Evolutionary conservation across 1,140 invertebrate genomes (phyloP).

Genomic region (Chelonus insularis): DNA sequence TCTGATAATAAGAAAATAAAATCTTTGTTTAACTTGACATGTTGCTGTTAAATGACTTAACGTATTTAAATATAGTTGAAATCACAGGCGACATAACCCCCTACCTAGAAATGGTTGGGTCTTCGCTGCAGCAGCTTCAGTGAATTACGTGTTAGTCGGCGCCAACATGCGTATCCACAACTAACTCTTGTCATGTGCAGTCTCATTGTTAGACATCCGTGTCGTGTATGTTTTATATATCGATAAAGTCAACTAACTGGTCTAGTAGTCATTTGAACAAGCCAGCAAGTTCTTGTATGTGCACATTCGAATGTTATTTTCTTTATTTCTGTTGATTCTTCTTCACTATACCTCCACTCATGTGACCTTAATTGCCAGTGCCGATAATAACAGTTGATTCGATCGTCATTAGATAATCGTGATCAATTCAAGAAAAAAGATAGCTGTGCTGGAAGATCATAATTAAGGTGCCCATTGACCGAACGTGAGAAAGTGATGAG

Average conservation of each 20-base stretch:
- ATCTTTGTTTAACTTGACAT: too few relatives aligned
- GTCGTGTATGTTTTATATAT: conserved; percentile 1
- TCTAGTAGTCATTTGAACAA: conserved; percentile 8
- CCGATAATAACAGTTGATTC: too few relatives aligned
- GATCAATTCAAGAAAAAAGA: too few relatives aligned
- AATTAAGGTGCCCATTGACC: too few relatives aligned
- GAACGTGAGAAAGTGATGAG: conserved; percentile 20
- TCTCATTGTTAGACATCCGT: conserved; percentile 12
- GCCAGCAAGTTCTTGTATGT: background rate
- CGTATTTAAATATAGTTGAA: conserved; percentile 7
- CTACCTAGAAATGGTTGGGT: background rate
- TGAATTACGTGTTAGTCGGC: too few relatives aligned
- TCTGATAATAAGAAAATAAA: too few relatives aligned
- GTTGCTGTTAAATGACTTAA: too few relatives aligned
- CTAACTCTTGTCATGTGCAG: conserved; percentile 10
- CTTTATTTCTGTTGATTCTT: background rate
- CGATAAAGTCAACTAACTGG: background rate
- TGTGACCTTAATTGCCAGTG: too few relatives aligned
- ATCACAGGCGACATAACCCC: background rate
- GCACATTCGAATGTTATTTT: background rate
- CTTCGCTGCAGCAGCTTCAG: too few relatives aligned
- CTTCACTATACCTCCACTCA: too few relatives aligned
- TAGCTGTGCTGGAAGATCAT: too few relatives aligned
- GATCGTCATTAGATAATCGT: too few relatives aligned
- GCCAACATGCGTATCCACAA: conserved; percentile 6